Base-by-base conservation (phyloP, 2,113 vertebrate species). In the Notarius lentiginosus region DNA sequence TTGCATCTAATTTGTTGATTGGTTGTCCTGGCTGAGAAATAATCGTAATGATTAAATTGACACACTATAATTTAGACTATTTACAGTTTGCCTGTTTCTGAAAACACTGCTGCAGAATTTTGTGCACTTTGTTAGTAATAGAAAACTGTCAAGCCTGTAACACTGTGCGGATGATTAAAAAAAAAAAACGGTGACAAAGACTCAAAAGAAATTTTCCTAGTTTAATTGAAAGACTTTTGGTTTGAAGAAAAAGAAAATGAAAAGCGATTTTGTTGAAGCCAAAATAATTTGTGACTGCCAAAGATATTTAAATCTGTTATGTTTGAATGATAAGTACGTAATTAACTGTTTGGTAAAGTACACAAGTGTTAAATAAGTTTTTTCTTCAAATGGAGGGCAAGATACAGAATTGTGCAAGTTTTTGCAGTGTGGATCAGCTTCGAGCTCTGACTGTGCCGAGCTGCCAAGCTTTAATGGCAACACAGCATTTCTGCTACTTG, bases 361-460 rank as follows among this genome's bases (percentile, higher is more conserved):
- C 20, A n/a, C 20, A 3, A 53, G 12, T 53, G 47, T 34, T 49
- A 41, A 83, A 72, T 34, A 2, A 7, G 60, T 68, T 4, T 68
- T 4, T 41, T 66, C 51, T 55, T 77, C 56, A 68, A 63, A 61
- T 72, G 20, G 30, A 83, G 30, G 84, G 61, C 18, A 24, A 47
- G 60, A 63, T 55, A 63, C 70, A 79, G 79, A 55, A 79, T 53
- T 75, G 87, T 86, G 79, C 63, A 84, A 73, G 82, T 60, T 72
- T 66, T 84, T 75, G 30, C 77, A 65, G 2, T 60, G 70, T 70
- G 83, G 92, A 94, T 93, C 91, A 93, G 94, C 93, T 91, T 91
- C 87, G 87, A 91, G 90, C 94, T 94, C 93, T 93, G 91, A 94
- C 0, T 87, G 89, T 90, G 89, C 91, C 82, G 27, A 47, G 51